Evolutionary conservation across 2,888 invertebrate genomes (phyloP).

Genomic region (Leptopterna dolabrata): DNA sequence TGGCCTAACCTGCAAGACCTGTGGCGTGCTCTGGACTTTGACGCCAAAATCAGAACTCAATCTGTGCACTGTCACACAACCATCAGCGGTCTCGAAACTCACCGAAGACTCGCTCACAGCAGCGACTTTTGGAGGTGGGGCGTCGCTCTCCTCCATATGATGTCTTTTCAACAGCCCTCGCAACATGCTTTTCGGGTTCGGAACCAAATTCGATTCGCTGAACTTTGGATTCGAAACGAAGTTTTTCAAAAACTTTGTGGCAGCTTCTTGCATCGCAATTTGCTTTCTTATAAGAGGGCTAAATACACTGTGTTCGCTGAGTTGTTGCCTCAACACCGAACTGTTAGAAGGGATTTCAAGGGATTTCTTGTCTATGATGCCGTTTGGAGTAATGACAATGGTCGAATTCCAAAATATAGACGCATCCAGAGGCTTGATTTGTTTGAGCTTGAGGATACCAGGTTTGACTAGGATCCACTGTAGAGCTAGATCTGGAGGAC

Average conservation of each 20-base stretch:
- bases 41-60: neutral
- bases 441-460: conserved; percentile 27
- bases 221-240: neutral
- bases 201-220: neutral
- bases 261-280: neutral
- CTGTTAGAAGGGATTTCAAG: neutral
- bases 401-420: neutral
- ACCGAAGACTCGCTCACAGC: neutral
- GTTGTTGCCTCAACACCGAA: neutral
- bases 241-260: neutral
- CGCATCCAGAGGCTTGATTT: neutral
- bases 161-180: neutral
- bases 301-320: neutral
- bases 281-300: neutral
- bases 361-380: neutral
- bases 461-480: conserved; percentile 41
- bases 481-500: conserved; percentile 14
- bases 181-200: neutral
- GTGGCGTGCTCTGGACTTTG: neutral
- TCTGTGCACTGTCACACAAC: neutral
- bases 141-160: neutral
- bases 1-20: no score
- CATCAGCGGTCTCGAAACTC: neutral
- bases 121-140: neutral
- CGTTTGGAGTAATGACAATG: neutral